Conservation (phyloP, 2,797 vertebrate genomes). For the Sebastes dallii region DNA sequence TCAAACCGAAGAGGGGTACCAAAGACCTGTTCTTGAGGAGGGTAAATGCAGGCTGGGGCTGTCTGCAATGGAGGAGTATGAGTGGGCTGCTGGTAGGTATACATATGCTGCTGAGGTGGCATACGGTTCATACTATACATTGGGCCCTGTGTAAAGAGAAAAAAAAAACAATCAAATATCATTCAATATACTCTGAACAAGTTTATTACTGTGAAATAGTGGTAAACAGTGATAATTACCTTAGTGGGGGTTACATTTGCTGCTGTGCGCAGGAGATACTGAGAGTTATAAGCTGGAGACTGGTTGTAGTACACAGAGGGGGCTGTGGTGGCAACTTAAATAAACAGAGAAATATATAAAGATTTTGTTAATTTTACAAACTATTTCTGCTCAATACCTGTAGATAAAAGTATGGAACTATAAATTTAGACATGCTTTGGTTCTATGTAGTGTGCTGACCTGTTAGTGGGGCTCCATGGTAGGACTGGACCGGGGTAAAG, state of each 20-base stretch:
- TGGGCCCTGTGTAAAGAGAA: conserved; percentile 80
- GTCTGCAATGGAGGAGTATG: conserved; percentile 94
- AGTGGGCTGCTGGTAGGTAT: conserved; percentile 90
- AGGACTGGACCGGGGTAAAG: conserved; percentile 89
- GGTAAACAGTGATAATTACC: conserved; percentile 76
- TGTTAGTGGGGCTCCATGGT: conserved; percentile 92
- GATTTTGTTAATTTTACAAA: not conserved
- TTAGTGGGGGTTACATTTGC: conserved; percentile 96
- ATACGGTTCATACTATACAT: conserved; percentile 93
- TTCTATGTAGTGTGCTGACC: conserved; percentile 72
- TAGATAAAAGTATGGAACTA: not conserved
- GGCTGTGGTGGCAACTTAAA: conserved; percentile 91
- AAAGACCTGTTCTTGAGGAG: conserved; percentile 92
- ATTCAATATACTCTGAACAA: not conserved
- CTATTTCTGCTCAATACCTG: not conserved
- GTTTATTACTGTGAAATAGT: not conserved
- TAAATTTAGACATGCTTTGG: not conserved
- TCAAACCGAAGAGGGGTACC: conserved; percentile 91
- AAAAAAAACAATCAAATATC: not conserved
- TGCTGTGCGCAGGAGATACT: conserved; percentile 93
- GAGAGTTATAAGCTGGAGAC: conserved; percentile 95
- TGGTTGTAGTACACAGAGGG: conserved; percentile 92
- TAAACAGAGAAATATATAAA: not conserved
- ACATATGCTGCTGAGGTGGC: conserved; percentile 93
- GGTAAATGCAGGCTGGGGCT: conserved; percentile 90